phyloP scores from a whole-genome alignment of 2,888 invertebrate species.

The Blera fallax region DNA sequence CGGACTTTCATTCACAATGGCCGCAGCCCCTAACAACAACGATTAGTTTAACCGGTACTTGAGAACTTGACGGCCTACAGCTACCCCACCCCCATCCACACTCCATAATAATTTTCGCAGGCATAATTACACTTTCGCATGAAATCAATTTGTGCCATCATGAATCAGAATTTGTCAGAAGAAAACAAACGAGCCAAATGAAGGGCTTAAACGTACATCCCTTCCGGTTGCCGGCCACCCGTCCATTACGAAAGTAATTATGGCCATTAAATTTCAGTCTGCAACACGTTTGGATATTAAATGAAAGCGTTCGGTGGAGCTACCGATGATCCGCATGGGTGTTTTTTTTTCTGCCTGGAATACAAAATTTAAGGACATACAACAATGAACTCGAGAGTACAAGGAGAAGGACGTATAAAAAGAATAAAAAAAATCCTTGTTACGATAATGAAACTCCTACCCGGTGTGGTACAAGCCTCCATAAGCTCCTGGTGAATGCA shows the following conservation, averaged over 20 bases:
- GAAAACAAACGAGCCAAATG: slow-evolving; percentile 26
- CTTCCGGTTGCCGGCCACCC: background rate
- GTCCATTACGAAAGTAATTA: slow-evolving; percentile 50
- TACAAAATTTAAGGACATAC: slow-evolving; percentile 29
- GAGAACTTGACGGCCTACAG: background rate
- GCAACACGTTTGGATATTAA: slow-evolving; percentile 41
- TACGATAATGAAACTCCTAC: background rate
- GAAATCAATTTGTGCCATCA: slow-evolving; percentile 60
- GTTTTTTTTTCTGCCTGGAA: background rate
- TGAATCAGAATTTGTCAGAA: slow-evolving; percentile 48
- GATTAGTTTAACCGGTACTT: background rate
- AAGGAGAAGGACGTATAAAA: background rate
- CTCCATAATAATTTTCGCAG: slow-evolving; percentile 28
- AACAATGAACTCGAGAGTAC: background rate
- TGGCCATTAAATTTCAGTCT: slow-evolving; percentile 53
- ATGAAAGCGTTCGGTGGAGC: slow-evolving; percentile 21
- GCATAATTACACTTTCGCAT: slow-evolving; percentile 61
- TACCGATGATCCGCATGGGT: slow-evolving; percentile 34
- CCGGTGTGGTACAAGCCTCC: background rate
- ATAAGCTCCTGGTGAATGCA: background rate
- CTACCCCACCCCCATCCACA: background rate
- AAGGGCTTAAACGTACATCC: slow-evolving; percentile 22
- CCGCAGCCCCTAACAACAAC: no score
- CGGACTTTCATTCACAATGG: background rate
- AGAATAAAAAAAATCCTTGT: background rate